These are phyloP conservation scores for Entomobrya multifasciata DNA, from an alignment of 2,888 invertebrate genomes.

Conservation along the genomic window DNA sequence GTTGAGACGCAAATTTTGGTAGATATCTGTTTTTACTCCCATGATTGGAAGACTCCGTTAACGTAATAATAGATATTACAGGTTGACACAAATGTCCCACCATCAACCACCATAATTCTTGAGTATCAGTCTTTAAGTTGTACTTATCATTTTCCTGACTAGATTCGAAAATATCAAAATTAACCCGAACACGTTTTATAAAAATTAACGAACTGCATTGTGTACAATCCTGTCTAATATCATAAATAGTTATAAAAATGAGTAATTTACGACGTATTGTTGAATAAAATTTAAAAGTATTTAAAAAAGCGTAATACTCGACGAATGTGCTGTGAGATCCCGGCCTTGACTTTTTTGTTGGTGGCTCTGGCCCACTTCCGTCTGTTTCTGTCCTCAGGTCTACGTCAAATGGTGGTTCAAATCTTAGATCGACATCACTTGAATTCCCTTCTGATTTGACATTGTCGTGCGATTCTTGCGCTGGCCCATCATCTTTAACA, in stretches of 20 bases:
- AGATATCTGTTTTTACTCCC: slow-evolving; percentile 59
- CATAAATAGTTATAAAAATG: slow-evolving; percentile 15
- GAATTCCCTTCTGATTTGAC: slow-evolving; percentile 8
- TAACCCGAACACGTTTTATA: slow-evolving; percentile 39
- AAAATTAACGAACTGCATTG: slow-evolving; percentile 49
- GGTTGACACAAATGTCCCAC: slow-evolving; percentile 48
- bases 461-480: too few relatives aligned
- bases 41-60: slow-evolving; percentile 57
- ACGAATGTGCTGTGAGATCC: slow-evolving; percentile 72
- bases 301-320: slow-evolving; percentile 78
- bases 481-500: slow-evolving; percentile 48
- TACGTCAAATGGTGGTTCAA: slow-evolving; percentile 70
- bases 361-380: slow-evolving; percentile 62
- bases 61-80: slow-evolving; percentile 55
- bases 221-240: slow-evolving; percentile 49
- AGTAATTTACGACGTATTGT: neutral
- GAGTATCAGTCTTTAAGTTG: slow-evolving; percentile 58
- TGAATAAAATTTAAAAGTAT: slow-evolving; percentile 48
- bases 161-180: slow-evolving; percentile 45
- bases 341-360: slow-evolving; percentile 70
- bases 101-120: neutral
- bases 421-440: slow-evolving; percentile 74
- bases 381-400: slow-evolving; percentile 67
- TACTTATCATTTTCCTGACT: slow-evolving; percentile 60
- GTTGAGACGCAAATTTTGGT: slow-evolving; percentile 40